phyloP scores from a whole-genome alignment of 2,113 vertebrate species.

The Hemicordylus capensis region DNA sequence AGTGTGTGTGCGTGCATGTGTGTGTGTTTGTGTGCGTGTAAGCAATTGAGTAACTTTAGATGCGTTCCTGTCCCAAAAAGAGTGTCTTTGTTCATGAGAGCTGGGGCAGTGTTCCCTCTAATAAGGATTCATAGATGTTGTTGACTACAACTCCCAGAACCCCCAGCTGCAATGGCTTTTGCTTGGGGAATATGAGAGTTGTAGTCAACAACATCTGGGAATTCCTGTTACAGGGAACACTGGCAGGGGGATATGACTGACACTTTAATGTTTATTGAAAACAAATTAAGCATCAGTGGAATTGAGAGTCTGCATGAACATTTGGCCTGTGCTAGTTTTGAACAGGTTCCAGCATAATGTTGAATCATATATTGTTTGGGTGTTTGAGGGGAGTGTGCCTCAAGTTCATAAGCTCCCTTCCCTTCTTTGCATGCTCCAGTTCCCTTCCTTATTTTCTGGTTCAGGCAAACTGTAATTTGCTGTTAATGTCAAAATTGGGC shows the following conservation, averaged over 20 bases:
- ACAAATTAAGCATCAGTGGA: background rate
- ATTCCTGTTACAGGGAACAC: too few species aligned
- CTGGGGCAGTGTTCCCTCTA: too few species aligned
- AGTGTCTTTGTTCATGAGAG: background rate
- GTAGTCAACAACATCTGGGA: too few species aligned
- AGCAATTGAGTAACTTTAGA: too few species aligned
- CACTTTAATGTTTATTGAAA: background rate
- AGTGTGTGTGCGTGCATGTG: background rate
- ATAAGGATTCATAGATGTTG: too few species aligned
- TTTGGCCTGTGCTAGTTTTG: background rate
- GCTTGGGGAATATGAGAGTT: too few species aligned
- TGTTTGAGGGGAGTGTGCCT: background rate
- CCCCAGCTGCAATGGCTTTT: too few species aligned
- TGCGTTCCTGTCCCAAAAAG: background rate
- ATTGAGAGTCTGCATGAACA: background rate
- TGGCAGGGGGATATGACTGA: background rate
- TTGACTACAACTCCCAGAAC: too few species aligned
- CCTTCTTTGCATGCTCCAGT: background rate
- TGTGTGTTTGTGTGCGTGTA: background rate
- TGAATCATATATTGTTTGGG: background rate
- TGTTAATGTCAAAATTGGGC: background rate
- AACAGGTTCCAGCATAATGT: background rate
- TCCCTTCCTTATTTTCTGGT: background rate
- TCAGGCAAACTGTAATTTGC: background rate
- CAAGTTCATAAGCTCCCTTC: background rate